These are phyloP conservation scores for Tenthredo scrophulariae DNA, from an alignment of 2,888 invertebrate genomes.

Conservation along the genomic window DNA sequence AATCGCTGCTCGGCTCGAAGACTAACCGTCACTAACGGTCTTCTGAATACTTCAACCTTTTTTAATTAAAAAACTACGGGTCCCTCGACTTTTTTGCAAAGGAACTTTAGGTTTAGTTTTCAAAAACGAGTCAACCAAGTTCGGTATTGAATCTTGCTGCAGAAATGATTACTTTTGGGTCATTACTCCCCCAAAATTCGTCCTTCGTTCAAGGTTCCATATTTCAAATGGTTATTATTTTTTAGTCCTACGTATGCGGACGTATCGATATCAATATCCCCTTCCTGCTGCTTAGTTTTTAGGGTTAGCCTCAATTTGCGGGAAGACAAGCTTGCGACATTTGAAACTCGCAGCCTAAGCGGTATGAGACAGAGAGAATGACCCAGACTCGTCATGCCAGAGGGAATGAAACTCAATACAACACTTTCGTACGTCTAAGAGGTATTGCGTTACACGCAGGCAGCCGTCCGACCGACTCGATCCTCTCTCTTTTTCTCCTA, in stretches of 20 bases:
- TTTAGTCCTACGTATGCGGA: not conserved
- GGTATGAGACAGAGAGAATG: not conserved
- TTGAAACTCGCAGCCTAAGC: conserved; percentile 17
- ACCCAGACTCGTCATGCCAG: conserved; percentile 42
- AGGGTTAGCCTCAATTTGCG: conserved; percentile 9
- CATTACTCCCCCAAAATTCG: not conserved
- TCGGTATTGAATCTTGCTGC: not conserved
- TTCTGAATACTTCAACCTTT: not conserved
- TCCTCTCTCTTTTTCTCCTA: not conserved
- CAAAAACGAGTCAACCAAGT: not conserved
- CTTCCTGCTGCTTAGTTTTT: not conserved
- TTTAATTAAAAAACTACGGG: not conserved
- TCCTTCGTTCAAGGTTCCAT: not conserved
- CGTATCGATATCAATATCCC: not conserved
- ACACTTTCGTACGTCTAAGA: conserved; percentile 37
- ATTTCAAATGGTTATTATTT: not conserved
- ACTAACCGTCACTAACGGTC: not conserved
- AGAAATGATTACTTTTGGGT: not conserved
- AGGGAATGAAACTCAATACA: conserved; percentile 44
- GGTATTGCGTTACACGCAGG: conserved; percentile 39
- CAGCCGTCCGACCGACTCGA: conserved; percentile 15
- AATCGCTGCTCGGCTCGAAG: not conserved
- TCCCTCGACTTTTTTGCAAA: not conserved
- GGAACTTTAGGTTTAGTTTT: not conserved
- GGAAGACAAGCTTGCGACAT: conserved; percentile 6